These are phyloP conservation scores for Platynereis dumerilii DNA, from an alignment of 2,888 invertebrate species.

Conservation along the genomic window DNA sequence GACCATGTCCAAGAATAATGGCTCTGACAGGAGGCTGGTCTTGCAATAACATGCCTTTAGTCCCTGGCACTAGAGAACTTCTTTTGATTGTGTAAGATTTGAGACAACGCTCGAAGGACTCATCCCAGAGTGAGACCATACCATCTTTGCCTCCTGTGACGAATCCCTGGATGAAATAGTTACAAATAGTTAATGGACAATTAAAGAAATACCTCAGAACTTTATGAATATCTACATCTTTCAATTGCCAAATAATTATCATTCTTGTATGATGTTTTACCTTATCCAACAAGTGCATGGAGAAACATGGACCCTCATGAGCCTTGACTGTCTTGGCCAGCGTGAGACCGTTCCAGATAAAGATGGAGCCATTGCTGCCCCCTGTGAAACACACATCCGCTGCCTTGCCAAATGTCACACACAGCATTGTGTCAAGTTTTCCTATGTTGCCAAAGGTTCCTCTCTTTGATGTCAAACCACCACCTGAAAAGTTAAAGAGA, in stretches of 20 bases:
- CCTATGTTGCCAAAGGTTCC: constrained; percentile 62
- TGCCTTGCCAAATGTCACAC: constrained; percentile 59
- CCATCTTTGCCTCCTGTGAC: constrained; percentile 65
- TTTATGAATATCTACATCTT: too few species aligned
- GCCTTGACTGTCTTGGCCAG: constrained; percentile 61
- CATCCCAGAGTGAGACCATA: constrained; percentile 63
- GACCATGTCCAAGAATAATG: constrained; percentile 60
- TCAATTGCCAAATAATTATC: too few species aligned
- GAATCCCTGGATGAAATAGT: constrained; percentile 58
- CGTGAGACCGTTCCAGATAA: constrained; percentile 59
- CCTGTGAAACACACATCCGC: constrained; percentile 61
- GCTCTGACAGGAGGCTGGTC: constrained; percentile 60
- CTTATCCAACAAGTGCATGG: constrained; percentile 63
- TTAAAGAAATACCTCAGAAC: too few species aligned
- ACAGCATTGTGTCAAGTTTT: constrained; percentile 63
- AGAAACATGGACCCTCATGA: constrained; percentile 64
- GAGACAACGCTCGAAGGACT: constrained; percentile 60
- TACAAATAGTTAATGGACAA: too few species aligned
- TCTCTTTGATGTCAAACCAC: constrained; percentile 63
- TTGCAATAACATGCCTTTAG: constrained; percentile 49
- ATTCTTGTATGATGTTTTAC: too few species aligned
- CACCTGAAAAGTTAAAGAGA: constrained; percentile 51
- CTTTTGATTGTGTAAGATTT: constrained; percentile 61
- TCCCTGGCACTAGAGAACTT: constrained; percentile 47
- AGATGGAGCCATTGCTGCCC: constrained; percentile 62